Evolutionary conservation across 1,140 invertebrate genomes (phyloP).

Genomic region (Monomorium pharaonis): DNA sequence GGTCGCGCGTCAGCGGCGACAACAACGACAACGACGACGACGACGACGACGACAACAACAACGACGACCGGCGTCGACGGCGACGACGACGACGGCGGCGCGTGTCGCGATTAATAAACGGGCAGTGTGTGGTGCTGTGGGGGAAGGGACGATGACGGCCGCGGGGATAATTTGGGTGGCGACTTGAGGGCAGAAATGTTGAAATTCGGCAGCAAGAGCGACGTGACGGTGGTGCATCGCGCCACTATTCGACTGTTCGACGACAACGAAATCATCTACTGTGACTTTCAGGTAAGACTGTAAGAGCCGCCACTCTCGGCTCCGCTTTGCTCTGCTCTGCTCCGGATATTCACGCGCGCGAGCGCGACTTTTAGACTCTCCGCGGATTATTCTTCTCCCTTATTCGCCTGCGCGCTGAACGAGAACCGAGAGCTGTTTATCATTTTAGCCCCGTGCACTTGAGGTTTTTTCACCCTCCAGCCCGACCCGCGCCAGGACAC

Average conservation of each 20-base stretch:
- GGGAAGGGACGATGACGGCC: slow-evolving; percentile 76
- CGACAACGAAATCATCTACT: slow-evolving; percentile 97
- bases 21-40: background rate
- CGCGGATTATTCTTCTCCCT: background rate
- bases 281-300: slow-evolving; percentile 96
- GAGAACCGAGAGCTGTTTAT: background rate
- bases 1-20: slow-evolving; percentile 42
- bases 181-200: slow-evolving; percentile 87
- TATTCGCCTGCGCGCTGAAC: background rate
- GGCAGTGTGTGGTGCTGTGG: slow-evolving; percentile 79
- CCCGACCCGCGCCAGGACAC: background rate
- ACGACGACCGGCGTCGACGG: slow-evolving; percentile 36
- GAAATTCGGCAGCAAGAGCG: slow-evolving; percentile 92
- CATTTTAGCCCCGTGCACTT: background rate
- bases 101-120: slow-evolving; percentile 66
- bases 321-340: background rate
- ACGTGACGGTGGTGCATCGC: slow-evolving; percentile 95
- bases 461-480: background rate
- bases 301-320: too few relatives aligned
- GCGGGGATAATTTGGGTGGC: slow-evolving; percentile 77
- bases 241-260: slow-evolving; percentile 97
- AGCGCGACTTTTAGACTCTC: background rate
- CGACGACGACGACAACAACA: background rate
- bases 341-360: background rate
- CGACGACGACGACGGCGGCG: slow-evolving; percentile 43